Conservation (phyloP, 2,888 invertebrate species). For the Stenodera caucasica region DNA sequence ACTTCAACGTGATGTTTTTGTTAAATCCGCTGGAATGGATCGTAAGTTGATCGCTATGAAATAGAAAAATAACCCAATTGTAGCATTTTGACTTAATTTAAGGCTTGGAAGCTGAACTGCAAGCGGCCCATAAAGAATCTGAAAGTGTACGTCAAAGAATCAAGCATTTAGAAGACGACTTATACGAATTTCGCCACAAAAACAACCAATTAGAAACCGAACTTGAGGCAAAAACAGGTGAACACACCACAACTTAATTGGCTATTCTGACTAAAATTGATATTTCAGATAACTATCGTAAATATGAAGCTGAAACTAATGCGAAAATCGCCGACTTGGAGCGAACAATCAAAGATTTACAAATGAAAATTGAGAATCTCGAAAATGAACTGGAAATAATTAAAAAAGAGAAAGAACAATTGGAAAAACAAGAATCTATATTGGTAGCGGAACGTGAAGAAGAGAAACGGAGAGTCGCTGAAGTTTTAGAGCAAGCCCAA, state of each 20-base stretch:
- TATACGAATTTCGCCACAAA: conserved; percentile 61
- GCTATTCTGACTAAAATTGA: no score
- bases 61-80: background rate
- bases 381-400: conserved; percentile 57
- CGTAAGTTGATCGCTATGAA: conserved; percentile 57
- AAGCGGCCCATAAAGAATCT: conserved; percentile 68
- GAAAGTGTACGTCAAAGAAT: conserved; percentile 64
- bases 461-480: conserved; percentile 60
- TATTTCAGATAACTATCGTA: conserved; percentile 41
- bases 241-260: conserved; percentile 21
- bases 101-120: conserved; percentile 68
- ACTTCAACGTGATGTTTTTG: conserved; percentile 63
- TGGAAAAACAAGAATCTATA: conserved; percentile 51
- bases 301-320: conserved; percentile 49
- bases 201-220: conserved; percentile 64
- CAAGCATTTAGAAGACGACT: conserved; percentile 64
- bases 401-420: conserved; percentile 56
- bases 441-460: conserved; percentile 53
- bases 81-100: conserved; percentile 27
- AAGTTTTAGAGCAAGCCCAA: conserved; percentile 64
- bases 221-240: conserved; percentile 62
- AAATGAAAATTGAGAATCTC: conserved; percentile 58
- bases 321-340: conserved; percentile 56
- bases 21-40: conserved; percentile 65
- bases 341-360: conserved; percentile 55